Evolutionary conservation across 2,797 vertebrate genomes (phyloP).

Genomic region (Philypnodon macrostomus): DNA sequence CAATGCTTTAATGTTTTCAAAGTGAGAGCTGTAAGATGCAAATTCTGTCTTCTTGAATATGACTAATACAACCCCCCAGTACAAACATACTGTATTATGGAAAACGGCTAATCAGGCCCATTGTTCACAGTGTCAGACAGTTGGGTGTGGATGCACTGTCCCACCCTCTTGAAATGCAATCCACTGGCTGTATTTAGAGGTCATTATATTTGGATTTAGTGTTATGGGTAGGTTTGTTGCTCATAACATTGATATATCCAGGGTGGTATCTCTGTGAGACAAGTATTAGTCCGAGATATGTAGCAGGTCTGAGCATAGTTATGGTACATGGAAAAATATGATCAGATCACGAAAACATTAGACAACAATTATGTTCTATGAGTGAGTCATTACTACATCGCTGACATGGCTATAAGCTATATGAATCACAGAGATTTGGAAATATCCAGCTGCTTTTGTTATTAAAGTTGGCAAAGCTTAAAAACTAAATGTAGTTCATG

Average conservation of each 20-base stretch:
- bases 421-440: constrained; percentile 10
- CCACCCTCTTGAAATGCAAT: constrained; percentile 33
- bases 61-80: too few relatives aligned
- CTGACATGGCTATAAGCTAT: background rate
- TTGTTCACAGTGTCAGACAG: constrained; percentile 27
- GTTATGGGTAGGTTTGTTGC: constrained; percentile 44
- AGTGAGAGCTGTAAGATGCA: too few relatives aligned
- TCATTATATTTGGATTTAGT: constrained; percentile 40
- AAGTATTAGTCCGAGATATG: constrained; percentile 20
- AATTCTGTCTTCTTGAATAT: too few relatives aligned
- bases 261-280: constrained; percentile 25
- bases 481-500: background rate
- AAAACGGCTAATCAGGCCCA: constrained; percentile 22
- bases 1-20: too few relatives aligned
- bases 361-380: background rate
- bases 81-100: constrained; percentile 34
- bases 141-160: constrained; percentile 25
- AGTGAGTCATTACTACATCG: background rate
- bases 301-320: constrained; percentile 2
- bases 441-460: background rate
- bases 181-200: constrained; percentile 46
- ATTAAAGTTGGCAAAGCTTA: background rate
- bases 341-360: constrained; percentile 3
- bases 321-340: background rate
- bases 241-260: constrained; percentile 36